These are phyloP conservation scores for Alectura lathami DNA, from an alignment of 2,113 vertebrate species.

Conservation along the genomic window DNA sequence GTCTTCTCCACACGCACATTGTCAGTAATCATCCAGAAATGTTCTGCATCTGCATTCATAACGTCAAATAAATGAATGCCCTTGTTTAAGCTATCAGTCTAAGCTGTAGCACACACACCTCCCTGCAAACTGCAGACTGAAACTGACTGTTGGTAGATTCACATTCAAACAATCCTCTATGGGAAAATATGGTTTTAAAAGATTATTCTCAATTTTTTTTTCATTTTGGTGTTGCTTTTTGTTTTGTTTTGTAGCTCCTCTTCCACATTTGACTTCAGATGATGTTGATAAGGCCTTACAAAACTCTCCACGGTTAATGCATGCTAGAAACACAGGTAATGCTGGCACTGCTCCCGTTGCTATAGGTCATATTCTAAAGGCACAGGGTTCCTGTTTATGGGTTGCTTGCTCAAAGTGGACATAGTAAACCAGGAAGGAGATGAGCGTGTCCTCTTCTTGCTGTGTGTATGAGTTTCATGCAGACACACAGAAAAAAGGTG, in stretches of 20 bases:
- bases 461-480: constrained; percentile 5
- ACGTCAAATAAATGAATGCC: not conserved
- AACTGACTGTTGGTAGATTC: not conserved
- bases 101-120: not conserved
- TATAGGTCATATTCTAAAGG: constrained; percentile 49
- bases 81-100: not conserved
- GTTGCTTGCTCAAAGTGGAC: constrained; percentile 27
- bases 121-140: constrained; percentile 10
- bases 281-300: constrained; percentile 95
- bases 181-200: constrained; percentile 59
- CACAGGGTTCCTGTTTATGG: constrained; percentile 7
- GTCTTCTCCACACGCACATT: constrained; percentile 61
- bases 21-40: not conserved
- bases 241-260: constrained; percentile 89
- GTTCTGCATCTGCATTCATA: constrained; percentile 1
- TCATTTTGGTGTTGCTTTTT: constrained; percentile 79
- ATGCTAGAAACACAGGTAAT: constrained; percentile 96
- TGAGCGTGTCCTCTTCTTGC: not conserved
- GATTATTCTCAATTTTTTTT: constrained; percentile 70
- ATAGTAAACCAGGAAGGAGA: not conserved
- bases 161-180: constrained; percentile 25
- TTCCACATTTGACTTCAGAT: constrained; percentile 96
- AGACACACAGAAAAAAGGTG: constrained; percentile 4
- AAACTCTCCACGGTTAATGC: constrained; percentile 95
- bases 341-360: constrained; percentile 65